These are phyloP conservation scores for Nannoperca obscura DNA, from an alignment of 2,797 vertebrate genomes.

Conservation along the genomic window DNA sequence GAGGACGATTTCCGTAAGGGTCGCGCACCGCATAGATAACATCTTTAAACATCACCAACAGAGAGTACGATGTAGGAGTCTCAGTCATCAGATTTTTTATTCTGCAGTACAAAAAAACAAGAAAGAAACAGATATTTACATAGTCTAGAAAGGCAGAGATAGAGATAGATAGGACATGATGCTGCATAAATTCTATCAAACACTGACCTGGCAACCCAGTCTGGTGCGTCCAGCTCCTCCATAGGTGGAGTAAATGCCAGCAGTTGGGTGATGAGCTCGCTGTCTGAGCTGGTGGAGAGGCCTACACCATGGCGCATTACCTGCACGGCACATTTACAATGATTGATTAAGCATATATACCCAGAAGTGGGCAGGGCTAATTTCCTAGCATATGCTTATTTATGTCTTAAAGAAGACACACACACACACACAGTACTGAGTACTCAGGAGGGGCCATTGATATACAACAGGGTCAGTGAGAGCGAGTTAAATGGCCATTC, in stretches of 20 bases:
- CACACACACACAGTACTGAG: not conserved
- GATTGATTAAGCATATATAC: not conserved
- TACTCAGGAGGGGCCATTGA: not conserved
- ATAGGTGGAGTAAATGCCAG: conserved; percentile 95
- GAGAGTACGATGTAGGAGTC: conserved; percentile 94
- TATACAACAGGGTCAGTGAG: not conserved
- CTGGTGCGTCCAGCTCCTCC: conserved; percentile 91
- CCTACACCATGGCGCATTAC: conserved; percentile 97
- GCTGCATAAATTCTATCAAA: not conserved
- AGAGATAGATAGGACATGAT: not conserved
- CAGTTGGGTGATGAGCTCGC: conserved; percentile 97
- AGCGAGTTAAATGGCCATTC: not conserved
- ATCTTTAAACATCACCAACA: conserved; percentile 96
- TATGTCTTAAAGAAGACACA: not conserved
- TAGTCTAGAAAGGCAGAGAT: too few relatives aligned
- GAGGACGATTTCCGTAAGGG: conserved; percentile 96
- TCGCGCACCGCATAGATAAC: conserved; percentile 97
- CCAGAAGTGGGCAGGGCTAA: not conserved
- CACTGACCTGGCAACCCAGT: conserved; percentile 96
- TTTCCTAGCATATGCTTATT: not conserved
- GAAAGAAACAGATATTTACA: not conserved
- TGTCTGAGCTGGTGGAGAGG: conserved; percentile 97
- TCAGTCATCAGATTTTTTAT: conserved; percentile 98
- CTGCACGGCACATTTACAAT: conserved; percentile 74
- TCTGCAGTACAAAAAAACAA: conserved; percentile 76